Percentiles rank a stretch among this genome's conserved stretches.
Conservation (phyloP, 1,140 invertebrate genomes). For the Achroia grisella region DNA sequence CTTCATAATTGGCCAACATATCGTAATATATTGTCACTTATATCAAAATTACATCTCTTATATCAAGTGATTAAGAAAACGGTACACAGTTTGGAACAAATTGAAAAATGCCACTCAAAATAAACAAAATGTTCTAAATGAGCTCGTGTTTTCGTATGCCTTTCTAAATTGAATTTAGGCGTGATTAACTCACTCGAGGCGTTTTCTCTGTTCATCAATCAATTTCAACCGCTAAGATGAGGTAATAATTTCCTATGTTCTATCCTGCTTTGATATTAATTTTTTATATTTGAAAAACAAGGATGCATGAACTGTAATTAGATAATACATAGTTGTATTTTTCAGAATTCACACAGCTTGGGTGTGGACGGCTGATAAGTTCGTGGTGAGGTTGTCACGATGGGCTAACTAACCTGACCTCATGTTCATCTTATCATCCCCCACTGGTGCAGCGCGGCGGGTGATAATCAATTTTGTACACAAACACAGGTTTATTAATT, state of each 20-base stretch:
- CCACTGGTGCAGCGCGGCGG: too few relatives aligned
- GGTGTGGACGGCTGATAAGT: conserved; percentile 39
- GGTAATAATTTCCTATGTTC: conserved; percentile 53
- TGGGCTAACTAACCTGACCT: too few relatives aligned
- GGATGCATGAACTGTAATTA: conserved; percentile 40
- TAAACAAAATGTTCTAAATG: conserved; percentile 66
- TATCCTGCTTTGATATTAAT: conserved; percentile 13
- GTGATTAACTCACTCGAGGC: conserved; percentile 67
- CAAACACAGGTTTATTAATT: conserved; percentile 66
- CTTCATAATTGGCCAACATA: too few relatives aligned
- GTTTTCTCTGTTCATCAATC: conserved; percentile 72
- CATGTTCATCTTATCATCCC: too few relatives aligned
- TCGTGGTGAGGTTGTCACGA: too few relatives aligned
- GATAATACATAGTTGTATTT: conserved; percentile 50
- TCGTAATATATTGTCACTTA: too few relatives aligned
- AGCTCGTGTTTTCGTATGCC: conserved; percentile 48
- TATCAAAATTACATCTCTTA: too few relatives aligned
- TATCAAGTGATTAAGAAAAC: too few relatives aligned
- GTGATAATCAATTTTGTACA: conserved; percentile 70
- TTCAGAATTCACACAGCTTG: conserved; percentile 58
- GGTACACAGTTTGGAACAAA: conserved; percentile 7
- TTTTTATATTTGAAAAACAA: conserved; percentile 19
- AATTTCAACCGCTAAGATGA: conserved; percentile 47
- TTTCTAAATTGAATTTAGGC: conserved; percentile 69
- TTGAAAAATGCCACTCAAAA: conserved; percentile 46